Base-by-base conservation (phyloP, 2,797 vertebrate genomes). In the Leptodactylus fallax region DNA sequence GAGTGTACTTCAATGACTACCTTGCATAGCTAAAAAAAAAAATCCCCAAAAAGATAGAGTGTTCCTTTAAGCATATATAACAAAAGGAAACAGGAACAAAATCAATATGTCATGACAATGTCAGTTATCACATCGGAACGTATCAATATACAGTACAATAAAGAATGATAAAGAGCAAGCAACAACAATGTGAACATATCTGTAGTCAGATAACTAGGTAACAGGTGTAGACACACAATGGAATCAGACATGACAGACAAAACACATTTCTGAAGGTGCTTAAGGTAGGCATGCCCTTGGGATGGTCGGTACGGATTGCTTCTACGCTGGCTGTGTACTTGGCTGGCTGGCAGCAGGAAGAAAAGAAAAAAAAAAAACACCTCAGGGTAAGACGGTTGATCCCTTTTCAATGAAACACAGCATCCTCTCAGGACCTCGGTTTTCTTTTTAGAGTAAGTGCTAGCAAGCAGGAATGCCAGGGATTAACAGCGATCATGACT, bases 321-420 rank as follows among this genome's bases (percentile, higher is more conserved):
- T 69, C n/a, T 82, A 53, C 23, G 27, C 23, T 49, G 61, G 79
- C 12, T 51, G 53, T 49, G 21, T 19, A 53, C 45, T 51, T 21
- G 6, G 65, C 23, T 69, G 61, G 47, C 47, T 69, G 47, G 61
- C 45, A 23, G 47, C 63, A 69, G 4, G 13, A 4, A 4, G 36
- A 4, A 4, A 55, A 17, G n/a, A 14, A 81, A 4, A 4, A 55
- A 17, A n/a, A 14, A 81, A 69, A 53, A 69, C 80, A 82, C 80
- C 80, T 69, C 80, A 0, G 47, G 80, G 80, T 27, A 82, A 81
- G 45, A 49, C 45, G 23, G 61, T 21, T 81, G 61, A 69, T 82
- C 45, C 63, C 14, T 27, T 82, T 69, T 82, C 80, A 67, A 82
- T 82, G 63, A 69, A 82, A 82, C 36, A 49, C n/a, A 27, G 53